phyloP scores from a whole-genome alignment of 1,140 invertebrate species.

The Anastatus disparis region DNA sequence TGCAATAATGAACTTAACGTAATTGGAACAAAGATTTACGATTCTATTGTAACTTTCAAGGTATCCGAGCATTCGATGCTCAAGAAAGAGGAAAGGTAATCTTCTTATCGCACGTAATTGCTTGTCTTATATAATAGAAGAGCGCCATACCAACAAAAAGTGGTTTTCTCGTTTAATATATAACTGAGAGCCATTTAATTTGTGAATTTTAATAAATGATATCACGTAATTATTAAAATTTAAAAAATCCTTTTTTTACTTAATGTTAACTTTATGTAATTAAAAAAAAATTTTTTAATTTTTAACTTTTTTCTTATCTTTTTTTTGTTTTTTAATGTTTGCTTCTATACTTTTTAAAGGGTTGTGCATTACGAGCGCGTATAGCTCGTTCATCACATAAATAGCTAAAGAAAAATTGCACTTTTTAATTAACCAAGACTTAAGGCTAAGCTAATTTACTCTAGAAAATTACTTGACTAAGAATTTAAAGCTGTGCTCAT shows the following conservation, averaged over 20 bases:
- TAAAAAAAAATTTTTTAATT: background rate
- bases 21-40: conserved; percentile 23
- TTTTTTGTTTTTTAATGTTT: background rate
- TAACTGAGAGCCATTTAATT: background rate
- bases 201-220: no score
- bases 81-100: background rate
- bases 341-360: background rate
- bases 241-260: background rate
- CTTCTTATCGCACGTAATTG: conserved; percentile 38
- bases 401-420: conserved; percentile 13
- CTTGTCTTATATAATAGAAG: conserved; percentile 34
- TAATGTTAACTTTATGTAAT: conserved; percentile 10
- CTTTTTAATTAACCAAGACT: conserved; percentile 17
- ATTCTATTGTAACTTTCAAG: conserved; percentile 29
- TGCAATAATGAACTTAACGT: conserved; percentile 29
- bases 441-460: background rate
- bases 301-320: background rate
- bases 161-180: background rate
- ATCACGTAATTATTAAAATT: background rate
- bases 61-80: conserved; percentile 16
- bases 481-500: no score
- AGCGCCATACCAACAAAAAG: background rate
- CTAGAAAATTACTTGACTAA: no score
- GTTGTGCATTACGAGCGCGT: background rate
- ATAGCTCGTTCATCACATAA: conserved; percentile 1